Evolutionary conservation across 2,797 vertebrate genomes (phyloP), one percentile per base, ranked within the genome.

Genomic region (Ceryle rudis): DNA sequence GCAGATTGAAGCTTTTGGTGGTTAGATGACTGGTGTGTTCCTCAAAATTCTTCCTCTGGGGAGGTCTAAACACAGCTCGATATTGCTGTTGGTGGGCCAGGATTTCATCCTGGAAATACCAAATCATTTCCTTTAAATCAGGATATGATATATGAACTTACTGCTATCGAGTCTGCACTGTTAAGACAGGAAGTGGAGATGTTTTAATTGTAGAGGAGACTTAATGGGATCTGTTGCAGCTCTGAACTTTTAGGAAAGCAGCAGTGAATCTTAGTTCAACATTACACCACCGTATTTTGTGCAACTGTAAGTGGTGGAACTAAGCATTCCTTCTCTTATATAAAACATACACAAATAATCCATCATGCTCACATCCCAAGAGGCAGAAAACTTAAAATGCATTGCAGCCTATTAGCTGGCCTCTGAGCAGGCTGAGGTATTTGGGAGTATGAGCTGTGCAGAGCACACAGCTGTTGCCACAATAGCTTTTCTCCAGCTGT

Each of bases 401-500:
- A 21, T 55, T 81, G 94, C 84, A 93, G 57, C 35, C 94, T 54
- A 79, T 74, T 93, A 92, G 72, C 90, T 81, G 90, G 90, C 71
- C 81, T 64, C 80, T 93, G 54, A 83, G 89, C 85, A 81, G 89
- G 74, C 85, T 83, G 95, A 97, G 96, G 89, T 95, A 98, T 97
- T 97, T 90, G 96, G 97, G 97, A 97, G 97, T 83, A 84, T 46
- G 96, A 97, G 94, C 90, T 95, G 95, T 95, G 85, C 93, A 62
- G 93, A 91, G 88, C 67, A 54, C 97, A 98, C 98, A 98, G 98
- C 98, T 98, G 98, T 98, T 97, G 97, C 88, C 89, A 73, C 75
- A 89, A 79, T 97, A 98, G 98, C 97, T 98, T 96, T 95, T 92
- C 96, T 97, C 97, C 98, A 98, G 98, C 98, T 98, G 98, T 98